Evolutionary conservation across 2,888 invertebrate genomes (phyloP), one percentile per base, ranked within the genome.

Genomic region (Xestia sexstrigata): DNA sequence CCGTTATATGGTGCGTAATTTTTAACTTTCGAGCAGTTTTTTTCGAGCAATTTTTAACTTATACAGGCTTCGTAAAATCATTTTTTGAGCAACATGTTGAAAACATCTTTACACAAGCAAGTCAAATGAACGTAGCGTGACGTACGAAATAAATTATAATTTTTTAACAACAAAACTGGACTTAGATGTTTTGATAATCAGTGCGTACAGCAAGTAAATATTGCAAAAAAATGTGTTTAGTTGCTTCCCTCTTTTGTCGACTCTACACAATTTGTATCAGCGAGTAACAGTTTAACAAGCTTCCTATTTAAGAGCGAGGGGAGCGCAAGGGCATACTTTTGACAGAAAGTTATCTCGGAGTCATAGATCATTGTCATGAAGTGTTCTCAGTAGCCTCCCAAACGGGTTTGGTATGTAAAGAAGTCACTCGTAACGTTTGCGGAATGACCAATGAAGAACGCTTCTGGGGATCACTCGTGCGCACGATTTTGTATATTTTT

Each of bases 311-410:
- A 84, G 62, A 55, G 52, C 76, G 66, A 73, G 67, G 73, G 71
- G 78, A 83, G 79, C 68, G 70, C 76, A 81, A 42, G 73, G 74
- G 84, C 83, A 83, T 82, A 81, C 76, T 86, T 89, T 87, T 85
- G 81, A 79, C 81, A 71, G 79, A 84, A 78, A 88, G 84, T 92
- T 93, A 92, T 94, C 92, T 93, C 85, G 83, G 87, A 91, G 87
- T 82, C 89, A 91, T 94, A 94, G 94, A 95, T 95, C 95, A 93
- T 91, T 93, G 93, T 93, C 93, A 90, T 84, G 66, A 93, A 87
- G 90, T 91, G 90, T 94, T 94, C 94, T 92, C 92, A 88, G 95
- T 95, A 95, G 95, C 93, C 82, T 79, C 86, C 81, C 78, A 87
- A 93, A 94, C 95, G 79, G 89, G 95, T 95, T 95, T 90, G 84